Percentiles rank a stretch among this genome's conserved stretches.
These are phyloP conservation scores for Cyprinodon tularosa DNA, from an alignment of 2,113 vertebrate species.

Conservation along the genomic window DNA sequence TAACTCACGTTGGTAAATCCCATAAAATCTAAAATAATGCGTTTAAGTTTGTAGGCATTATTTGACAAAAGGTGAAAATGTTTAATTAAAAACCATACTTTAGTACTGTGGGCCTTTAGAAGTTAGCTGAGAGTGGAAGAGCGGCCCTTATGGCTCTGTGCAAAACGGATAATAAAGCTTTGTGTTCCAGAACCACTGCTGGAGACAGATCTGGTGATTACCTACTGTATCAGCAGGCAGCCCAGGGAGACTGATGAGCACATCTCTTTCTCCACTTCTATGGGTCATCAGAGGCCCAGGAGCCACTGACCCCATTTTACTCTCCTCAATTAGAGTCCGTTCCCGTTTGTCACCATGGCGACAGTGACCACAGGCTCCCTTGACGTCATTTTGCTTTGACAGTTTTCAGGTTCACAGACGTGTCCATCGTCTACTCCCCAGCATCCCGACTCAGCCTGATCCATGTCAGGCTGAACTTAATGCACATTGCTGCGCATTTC, in stretches of 20 bases:
- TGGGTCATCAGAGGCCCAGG: constrained; percentile 24
- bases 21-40: not conserved
- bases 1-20: not conserved
- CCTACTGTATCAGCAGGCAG: constrained; percentile 59
- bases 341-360: constrained; percentile 37
- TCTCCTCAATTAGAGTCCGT: constrained; percentile 22
- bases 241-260: constrained; percentile 45
- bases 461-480: constrained; percentile 8
- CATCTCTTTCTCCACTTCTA: constrained; percentile 20
- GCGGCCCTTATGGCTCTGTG: too few species aligned
- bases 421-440: constrained; percentile 8
- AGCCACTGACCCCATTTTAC: constrained; percentile 6
- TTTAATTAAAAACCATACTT: not conserved
- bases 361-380: constrained; percentile 15
- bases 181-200: constrained; percentile 32
- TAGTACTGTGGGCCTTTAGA: too few species aligned
- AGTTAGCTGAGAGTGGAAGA: too few species aligned
- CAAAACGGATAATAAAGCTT: too few species aligned
- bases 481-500: not conserved
- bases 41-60: not conserved
- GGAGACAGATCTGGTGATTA: constrained; percentile 29
- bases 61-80: not conserved
- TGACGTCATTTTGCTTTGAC: constrained; percentile 1
- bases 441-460: constrained; percentile 8
- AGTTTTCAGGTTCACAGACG: not conserved